Conservation (phyloP, 2,888 invertebrate genomes). For the Noctua comes region DNA sequence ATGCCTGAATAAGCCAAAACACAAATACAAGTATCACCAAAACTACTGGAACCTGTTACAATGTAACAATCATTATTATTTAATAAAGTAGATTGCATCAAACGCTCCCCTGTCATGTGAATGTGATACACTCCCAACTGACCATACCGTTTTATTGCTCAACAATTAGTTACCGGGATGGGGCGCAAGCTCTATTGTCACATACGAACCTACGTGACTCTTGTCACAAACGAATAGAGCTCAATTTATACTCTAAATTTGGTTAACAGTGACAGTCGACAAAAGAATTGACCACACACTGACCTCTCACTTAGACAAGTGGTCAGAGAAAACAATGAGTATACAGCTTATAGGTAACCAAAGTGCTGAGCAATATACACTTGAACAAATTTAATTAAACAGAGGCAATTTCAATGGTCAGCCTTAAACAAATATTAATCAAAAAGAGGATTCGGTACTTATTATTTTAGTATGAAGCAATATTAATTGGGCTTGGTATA, state of each 20-base stretch:
- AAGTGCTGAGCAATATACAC: constrained; percentile 57
- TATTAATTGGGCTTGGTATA: constrained; percentile 11
- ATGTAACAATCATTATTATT: constrained; percentile 72
- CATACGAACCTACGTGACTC: constrained; percentile 28
- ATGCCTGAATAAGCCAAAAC: background rate
- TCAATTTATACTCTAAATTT: constrained; percentile 21
- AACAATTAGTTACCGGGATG: constrained; percentile 78
- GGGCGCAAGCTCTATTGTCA: constrained; percentile 60
- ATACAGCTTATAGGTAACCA: constrained; percentile 40
- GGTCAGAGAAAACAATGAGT: constrained; percentile 76
- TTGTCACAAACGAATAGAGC: constrained; percentile 65
- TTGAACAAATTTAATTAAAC: constrained; percentile 56
- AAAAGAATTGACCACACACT: constrained; percentile 76
- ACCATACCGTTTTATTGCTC: constrained; percentile 86
- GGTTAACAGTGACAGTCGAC: constrained; percentile 53
- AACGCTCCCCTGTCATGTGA: constrained; percentile 62
- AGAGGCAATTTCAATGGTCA: constrained; percentile 53
- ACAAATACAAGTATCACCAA: constrained; percentile 47
- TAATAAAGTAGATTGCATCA: constrained; percentile 79
- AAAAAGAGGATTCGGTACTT: constrained; percentile 27
- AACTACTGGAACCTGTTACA: constrained; percentile 50
- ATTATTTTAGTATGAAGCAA: constrained; percentile 31
- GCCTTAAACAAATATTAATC: constrained; percentile 55
- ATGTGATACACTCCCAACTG: constrained; percentile 65
- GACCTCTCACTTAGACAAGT: constrained; percentile 76